Evolutionary conservation across 2,888 invertebrate genomes (phyloP), one percentile per base, ranked within the genome.

Genomic region (Tubulanus polymorphus): DNA sequence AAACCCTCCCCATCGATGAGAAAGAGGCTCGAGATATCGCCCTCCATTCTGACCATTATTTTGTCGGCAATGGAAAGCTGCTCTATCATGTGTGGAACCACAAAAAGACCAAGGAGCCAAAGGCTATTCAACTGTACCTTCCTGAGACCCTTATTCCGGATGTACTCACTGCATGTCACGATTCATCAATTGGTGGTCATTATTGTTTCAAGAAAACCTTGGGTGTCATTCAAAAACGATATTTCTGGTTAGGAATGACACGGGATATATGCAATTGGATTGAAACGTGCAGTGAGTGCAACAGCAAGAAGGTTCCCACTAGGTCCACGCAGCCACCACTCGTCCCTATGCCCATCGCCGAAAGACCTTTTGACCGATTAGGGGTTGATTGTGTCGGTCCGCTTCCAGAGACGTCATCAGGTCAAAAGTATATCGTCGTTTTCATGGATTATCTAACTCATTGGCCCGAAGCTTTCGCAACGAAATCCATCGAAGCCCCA

Each of bases 401-500:
- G 23, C 18, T 41, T 18, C 41, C 41, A 8, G 23, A 41, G 15
- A 41, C 18, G 23, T n/a, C n/a, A n/a, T n/a, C n/a, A n/a, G n/a
- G n/a, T n/a, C n/a, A n/a, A n/a, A n/a, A n/a, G 32, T 62, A 60
- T 30, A 32, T 63, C 10, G 37, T 60, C 12, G 59, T 55, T n/a
- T 55, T 60, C 32, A 57, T 60, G 57, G 56, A 56, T 59, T 50
- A 47, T 15, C 45, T 56, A 10, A 61, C 61, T 8, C 32, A 53
- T 8, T 67, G 63, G 45, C 61, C 59, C 25, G 62, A 64, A 54
- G 63, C 64, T 29, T 54, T 67, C 45, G 65, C 65, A 20, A 50
- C 63, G 18, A 62, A 61, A 48, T 60, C 61, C 50, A 63, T 61
- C 18, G 61, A 56, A 45, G 32, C 61, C 20, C 55, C 46, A 35